Base-by-base conservation (phyloP, 1,140 invertebrate species). In the Homalodisca vitripennis region DNA sequence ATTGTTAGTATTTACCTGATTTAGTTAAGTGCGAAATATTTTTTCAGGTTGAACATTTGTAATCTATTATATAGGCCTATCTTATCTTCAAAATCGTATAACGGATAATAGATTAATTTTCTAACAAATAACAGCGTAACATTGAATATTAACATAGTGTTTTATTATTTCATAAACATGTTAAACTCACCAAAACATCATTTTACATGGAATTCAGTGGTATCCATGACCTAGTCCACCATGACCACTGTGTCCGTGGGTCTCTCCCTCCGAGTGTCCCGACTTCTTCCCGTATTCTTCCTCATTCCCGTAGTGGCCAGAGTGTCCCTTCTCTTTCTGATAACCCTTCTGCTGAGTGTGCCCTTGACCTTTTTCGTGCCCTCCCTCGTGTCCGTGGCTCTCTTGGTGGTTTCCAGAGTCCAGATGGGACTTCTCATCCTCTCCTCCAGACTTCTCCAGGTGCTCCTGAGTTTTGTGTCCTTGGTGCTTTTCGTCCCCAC, bases 401-500 rank as follows among this genome's bases (percentile, higher is more conserved):
- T 51, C 67, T 27, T 75, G 70, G 1, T 75, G 71, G 53, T 77
- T 74, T 0, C 70, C 71, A 0, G 75, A 72, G 47, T 77, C 72
- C 20, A 73, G 51, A 47, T 75, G 72, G 1, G 70, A 72, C 51
- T 74, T 74, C 66, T 77, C 75, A 31, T 72, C 69, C 1, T 64
- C 41, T 10, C 70, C 73, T 1, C 75, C 76, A 30, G 76, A 72
- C 29, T 72, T 71, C 27, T 76, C 63, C 17, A 68, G 64, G 64
- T 75, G 74, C 14, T 72, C 63, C 20, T 73, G 64, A 0, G 72
- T 60, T 14, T 73, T 67, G 34, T 75, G 82, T 24, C 80, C 82
- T 46, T 81, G 78, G 32, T 86, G 78, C 63, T 82, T 82, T 63
- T 82, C 80, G 62, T 85, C 84, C 0, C 82, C 85, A 74, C 86